Conservation (phyloP, 2,888 invertebrate genomes). For the Eilema depressum region DNA sequence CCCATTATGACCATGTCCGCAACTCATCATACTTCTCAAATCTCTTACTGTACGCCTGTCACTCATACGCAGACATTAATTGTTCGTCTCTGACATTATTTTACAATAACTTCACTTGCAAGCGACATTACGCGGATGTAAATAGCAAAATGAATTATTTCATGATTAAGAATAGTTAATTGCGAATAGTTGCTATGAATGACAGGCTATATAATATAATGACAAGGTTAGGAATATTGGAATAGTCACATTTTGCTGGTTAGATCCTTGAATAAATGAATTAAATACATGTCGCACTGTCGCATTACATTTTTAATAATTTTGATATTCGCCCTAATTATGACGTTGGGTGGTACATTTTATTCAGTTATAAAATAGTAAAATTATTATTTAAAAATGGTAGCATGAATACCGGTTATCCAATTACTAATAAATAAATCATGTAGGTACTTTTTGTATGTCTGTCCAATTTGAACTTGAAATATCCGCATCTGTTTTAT, state of each 20-base stretch:
- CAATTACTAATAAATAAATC: not conserved
- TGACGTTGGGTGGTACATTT: not conserved
- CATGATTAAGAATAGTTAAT: not conserved
- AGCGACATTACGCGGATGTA: conserved; percentile 26
- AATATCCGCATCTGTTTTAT: not conserved
- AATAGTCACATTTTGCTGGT: not conserved
- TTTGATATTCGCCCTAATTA: not conserved
- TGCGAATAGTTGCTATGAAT: not conserved
- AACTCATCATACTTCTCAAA: conserved; percentile 59
- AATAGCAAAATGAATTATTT: conserved; percentile 15
- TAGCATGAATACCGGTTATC: not conserved
- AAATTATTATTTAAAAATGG: not conserved
- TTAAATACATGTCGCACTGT: not conserved
- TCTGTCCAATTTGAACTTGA: not conserved
- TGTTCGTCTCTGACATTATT: conserved; percentile 50
- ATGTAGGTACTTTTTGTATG: not conserved
- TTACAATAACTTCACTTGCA: conserved; percentile 42
- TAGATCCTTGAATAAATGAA: not conserved
- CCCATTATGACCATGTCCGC: conserved; percentile 57
- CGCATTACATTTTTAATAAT: not conserved
- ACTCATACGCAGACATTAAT: conserved; percentile 64
- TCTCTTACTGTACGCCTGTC: conserved; percentile 68
- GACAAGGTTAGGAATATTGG: not conserved
- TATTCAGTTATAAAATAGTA: not conserved
- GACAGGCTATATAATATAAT: too few relatives aligned